These are phyloP conservation scores for Diadophis punctatus DNA, from an alignment of 2,113 vertebrate genomes.

Conservation along the genomic window DNA sequence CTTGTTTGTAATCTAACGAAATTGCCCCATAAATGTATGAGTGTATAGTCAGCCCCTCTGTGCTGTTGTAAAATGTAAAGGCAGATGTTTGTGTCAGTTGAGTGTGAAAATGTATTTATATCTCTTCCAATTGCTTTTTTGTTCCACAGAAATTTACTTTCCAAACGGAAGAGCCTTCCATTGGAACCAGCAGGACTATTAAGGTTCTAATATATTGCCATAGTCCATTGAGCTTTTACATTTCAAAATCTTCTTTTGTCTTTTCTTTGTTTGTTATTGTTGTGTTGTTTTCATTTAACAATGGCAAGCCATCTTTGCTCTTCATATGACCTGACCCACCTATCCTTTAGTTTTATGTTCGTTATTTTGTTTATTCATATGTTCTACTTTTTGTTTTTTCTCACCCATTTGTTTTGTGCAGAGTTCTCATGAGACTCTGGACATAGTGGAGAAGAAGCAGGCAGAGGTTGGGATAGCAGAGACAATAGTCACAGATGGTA, in stretches of 20 bases:
- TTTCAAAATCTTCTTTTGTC: conserved; percentile 60
- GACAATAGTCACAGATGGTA: conserved; percentile 81
- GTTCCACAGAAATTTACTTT: conserved; percentile 80
- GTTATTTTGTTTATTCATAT: conserved; percentile 76
- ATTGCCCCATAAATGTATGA: conserved; percentile 43
- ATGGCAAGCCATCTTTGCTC: conserved; percentile 65
- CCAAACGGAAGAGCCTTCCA: conserved; percentile 73
- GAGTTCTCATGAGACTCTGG: conserved; percentile 86
- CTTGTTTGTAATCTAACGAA: conserved; percentile 21
- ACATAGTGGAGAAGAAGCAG: conserved; percentile 82
- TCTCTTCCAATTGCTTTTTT: conserved; percentile 81
- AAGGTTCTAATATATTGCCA: conserved; percentile 82
- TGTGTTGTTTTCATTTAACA: conserved; percentile 58
- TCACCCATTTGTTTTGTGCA: conserved; percentile 76
- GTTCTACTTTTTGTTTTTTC: conserved; percentile 69
- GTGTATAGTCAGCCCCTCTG: not conserved
- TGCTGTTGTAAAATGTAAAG: conserved; percentile 2
- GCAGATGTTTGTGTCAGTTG: conserved; percentile 9
- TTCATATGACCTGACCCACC: conserved; percentile 66
- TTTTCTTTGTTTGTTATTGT: conserved; percentile 36
- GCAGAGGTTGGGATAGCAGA: conserved; percentile 92
- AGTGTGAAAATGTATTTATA: conserved; percentile 68
- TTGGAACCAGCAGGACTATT: conserved; percentile 81
- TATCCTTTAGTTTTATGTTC: conserved; percentile 70
- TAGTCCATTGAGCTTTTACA: conserved; percentile 61